phyloP scores from a whole-genome alignment of 2,888 invertebrate species.

The Hofmannophila pseudospretella region DNA sequence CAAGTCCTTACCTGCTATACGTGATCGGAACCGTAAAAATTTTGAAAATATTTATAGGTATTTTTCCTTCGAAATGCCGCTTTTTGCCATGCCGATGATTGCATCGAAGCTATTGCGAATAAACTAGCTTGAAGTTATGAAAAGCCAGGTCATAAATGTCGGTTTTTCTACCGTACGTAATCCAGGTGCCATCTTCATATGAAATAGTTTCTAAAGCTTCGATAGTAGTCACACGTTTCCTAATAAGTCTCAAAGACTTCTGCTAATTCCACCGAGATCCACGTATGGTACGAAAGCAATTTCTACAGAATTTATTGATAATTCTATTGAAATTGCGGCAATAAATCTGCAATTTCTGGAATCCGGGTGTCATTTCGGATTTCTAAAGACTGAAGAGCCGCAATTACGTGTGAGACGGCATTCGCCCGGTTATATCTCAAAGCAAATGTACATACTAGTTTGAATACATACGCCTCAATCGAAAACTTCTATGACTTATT shows the following conservation, averaged over 20 bases:
- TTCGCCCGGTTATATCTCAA: background rate
- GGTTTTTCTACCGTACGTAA: background rate
- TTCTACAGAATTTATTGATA: constrained; percentile 27
- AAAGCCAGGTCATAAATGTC: background rate
- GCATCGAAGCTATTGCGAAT: constrained; percentile 13
- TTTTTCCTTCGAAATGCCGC: background rate
- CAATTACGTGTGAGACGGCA: constrained; percentile 1
- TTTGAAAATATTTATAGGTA: constrained; percentile 29
- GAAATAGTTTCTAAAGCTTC: constrained; percentile 5
- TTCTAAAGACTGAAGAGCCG: constrained; percentile 9
- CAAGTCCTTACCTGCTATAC: too few species aligned
- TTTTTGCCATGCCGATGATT: constrained; percentile 29
- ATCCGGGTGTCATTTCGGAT: constrained; percentile 9
- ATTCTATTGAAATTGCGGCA: constrained; percentile 25
- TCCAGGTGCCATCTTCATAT: background rate
- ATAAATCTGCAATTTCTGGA: constrained; percentile 18
- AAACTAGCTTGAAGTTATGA: background rate
- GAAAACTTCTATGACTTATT: too few species aligned
- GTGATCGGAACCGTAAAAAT: constrained; percentile 41
- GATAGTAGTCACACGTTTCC: background rate
- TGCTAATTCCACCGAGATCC: constrained; percentile 18
- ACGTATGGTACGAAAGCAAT: constrained; percentile 17
- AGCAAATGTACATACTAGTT: too few species aligned
- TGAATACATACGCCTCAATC: too few species aligned
- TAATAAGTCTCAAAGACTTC: constrained; percentile 7